A percentile compares a stretch with the other conserved stretches of the same genome.
Evolutionary conservation across 2,888 invertebrate species (phyloP).

Genomic region (Seladonia tumulorum): DNA sequence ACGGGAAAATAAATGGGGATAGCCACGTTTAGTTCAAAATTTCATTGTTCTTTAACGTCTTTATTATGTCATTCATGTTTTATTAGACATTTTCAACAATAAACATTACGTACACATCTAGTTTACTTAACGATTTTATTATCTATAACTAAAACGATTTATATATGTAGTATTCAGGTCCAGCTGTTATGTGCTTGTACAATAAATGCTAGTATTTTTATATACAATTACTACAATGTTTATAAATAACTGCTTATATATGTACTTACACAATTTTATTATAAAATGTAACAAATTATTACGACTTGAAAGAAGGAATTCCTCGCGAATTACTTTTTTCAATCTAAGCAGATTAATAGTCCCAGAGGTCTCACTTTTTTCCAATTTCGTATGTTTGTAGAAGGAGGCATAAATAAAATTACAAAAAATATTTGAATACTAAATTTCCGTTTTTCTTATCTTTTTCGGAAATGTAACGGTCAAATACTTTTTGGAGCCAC

Average conservation of each 20-base stretch:
- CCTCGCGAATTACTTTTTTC: not conserved
- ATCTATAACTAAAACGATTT: not conserved
- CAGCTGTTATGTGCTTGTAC: not conserved
- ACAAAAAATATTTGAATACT: not conserved
- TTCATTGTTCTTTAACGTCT: not conserved
- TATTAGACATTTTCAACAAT: conserved; percentile 10
- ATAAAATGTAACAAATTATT: conserved; percentile 37
- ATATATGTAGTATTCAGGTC: not conserved
- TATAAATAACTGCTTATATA: conserved; percentile 1
- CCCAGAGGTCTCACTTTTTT: not conserved
- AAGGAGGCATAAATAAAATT: not conserved
- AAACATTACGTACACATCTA: not conserved
- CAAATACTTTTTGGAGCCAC: not conserved
- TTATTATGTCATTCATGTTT: not conserved
- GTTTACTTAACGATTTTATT: not conserved
- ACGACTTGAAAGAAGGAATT: conserved; percentile 3
- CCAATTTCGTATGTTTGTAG: not conserved
- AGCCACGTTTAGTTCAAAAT: not conserved
- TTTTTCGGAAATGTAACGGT: not conserved
- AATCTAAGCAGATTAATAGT: not conserved
- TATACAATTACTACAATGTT: not conserved
- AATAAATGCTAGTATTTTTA: conserved; percentile 10
- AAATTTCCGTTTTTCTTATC: not conserved
- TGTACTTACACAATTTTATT: conserved; percentile 32
- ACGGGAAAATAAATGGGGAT: not conserved